phyloP scores from a whole-genome alignment of 2,113 vertebrate species.

The Dasyornis broadbenti region DNA sequence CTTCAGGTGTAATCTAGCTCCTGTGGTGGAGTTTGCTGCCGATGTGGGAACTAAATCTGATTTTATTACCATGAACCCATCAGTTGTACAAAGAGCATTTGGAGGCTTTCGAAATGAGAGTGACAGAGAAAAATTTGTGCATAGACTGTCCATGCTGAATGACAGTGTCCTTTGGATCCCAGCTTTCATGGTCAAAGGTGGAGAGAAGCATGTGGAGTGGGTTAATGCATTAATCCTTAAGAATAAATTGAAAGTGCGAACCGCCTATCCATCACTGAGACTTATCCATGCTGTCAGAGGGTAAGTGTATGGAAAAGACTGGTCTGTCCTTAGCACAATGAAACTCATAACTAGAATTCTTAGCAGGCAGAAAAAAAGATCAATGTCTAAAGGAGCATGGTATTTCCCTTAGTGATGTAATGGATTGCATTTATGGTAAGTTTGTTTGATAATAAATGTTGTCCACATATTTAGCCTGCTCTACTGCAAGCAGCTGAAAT shows the following conservation, averaged over 20 bases:
- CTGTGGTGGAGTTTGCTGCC: slow-evolving; percentile 81
- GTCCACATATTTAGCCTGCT: background rate
- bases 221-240: slow-evolving; percentile 87
- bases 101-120: slow-evolving; percentile 83
- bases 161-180: slow-evolving; percentile 91
- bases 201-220: slow-evolving; percentile 86
- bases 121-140: slow-evolving; percentile 83
- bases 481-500: background rate
- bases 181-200: slow-evolving; percentile 90
- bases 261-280: slow-evolving; percentile 85
- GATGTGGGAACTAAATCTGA: slow-evolving; percentile 89
- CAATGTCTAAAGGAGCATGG: background rate
- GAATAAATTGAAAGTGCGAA: slow-evolving; percentile 81
- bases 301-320: slow-evolving; percentile 79
- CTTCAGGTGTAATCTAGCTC: slow-evolving; percentile 87
- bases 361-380: background rate
- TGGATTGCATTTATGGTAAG: background rate
- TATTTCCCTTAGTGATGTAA: slow-evolving; percentile 6
- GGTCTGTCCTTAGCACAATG: slow-evolving; percentile 61
- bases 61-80: slow-evolving; percentile 93
- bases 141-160: slow-evolving; percentile 83
- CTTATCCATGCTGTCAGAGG: slow-evolving; percentile 89
- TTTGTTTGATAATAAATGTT: background rate
- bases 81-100: slow-evolving; percentile 87
- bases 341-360: slow-evolving; percentile 35